phyloP scores from a whole-genome alignment of 2,797 vertebrate genomes.

The Anabas testudineus region DNA sequence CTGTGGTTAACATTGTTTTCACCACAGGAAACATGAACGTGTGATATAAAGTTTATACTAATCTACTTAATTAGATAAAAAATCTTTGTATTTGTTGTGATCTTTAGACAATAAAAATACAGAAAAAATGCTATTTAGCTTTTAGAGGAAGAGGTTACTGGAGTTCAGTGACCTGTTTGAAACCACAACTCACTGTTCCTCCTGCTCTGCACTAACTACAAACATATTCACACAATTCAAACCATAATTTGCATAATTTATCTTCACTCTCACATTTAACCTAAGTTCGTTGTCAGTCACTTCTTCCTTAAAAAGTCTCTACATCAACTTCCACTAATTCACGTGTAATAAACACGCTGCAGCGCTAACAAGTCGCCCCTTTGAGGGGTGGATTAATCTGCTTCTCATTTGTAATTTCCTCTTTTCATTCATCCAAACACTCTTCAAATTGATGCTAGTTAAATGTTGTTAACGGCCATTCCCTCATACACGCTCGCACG shows the following conservation, averaged over 20 bases:
- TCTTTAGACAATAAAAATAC: not conserved
- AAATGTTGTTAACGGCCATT: constrained; percentile 34
- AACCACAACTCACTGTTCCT: not conserved
- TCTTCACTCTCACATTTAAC: not conserved
- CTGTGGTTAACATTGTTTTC: too few species aligned
- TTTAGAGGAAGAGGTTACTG: not conserved
- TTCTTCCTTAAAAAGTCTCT: constrained; percentile 18
- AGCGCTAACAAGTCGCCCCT: constrained; percentile 33
- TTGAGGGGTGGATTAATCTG: constrained; percentile 56
- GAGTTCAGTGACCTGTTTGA: too few species aligned
- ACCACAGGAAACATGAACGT: too few species aligned
- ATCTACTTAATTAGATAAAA: not conserved
- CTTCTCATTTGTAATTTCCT: constrained; percentile 68
- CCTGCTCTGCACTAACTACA: constrained; percentile 29
- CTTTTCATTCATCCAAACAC: constrained; percentile 44
- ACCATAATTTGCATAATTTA: not conserved
- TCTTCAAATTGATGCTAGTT: constrained; percentile 20
- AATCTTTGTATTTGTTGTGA: not conserved
- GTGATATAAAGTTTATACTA: too few species aligned
- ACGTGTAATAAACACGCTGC: constrained; percentile 4
- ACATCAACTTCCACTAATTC: not conserved
- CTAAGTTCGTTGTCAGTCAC: not conserved
- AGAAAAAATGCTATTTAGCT: not conserved
- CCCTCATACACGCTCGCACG: not conserved
- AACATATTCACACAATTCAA: not conserved